Percentiles rank a stretch among this genome's conserved stretches.
These are phyloP conservation scores for Heteractis magnifica DNA, from an alignment of 92 coral and sea anemone genomes.

Conservation along the genomic window DNA sequence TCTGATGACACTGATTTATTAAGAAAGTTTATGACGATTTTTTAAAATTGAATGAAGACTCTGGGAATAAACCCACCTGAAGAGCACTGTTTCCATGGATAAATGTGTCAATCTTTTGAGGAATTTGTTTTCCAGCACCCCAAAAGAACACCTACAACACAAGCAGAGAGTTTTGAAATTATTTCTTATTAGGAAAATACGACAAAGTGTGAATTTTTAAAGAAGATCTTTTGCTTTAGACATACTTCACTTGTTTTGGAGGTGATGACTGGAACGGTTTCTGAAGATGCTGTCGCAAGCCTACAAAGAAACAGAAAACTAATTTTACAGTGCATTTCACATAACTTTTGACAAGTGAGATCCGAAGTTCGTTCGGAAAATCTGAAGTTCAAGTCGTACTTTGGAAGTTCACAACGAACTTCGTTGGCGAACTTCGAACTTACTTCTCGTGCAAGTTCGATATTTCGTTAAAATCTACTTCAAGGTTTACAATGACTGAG, in stretches of 20 bases:
- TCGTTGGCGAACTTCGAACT: no score
- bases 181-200: background rate
- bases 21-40: background rate
- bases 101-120: conserved; percentile 90
- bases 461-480: no score
- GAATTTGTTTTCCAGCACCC: conserved; percentile 99
- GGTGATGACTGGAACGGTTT: conserved; percentile 85
- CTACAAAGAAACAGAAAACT: conserved; percentile 23
- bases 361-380: background rate
- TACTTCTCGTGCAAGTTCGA: no score
- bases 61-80: conserved; percentile 52
- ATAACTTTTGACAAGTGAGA: background rate
- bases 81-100: conserved; percentile 83
- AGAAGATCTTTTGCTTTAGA: background rate
- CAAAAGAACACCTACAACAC: conserved; percentile 75
- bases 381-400: no score
- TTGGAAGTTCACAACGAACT: no score
- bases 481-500: no score
- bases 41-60: background rate
- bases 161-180: background rate
- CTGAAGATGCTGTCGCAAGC: conserved; percentile 68
- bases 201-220: background rate
- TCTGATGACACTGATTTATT: no score
- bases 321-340: background rate
- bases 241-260: conserved; percentile 89